phyloP scores from a whole-genome alignment of 2,888 invertebrate species.

The Junonia oenone region DNA sequence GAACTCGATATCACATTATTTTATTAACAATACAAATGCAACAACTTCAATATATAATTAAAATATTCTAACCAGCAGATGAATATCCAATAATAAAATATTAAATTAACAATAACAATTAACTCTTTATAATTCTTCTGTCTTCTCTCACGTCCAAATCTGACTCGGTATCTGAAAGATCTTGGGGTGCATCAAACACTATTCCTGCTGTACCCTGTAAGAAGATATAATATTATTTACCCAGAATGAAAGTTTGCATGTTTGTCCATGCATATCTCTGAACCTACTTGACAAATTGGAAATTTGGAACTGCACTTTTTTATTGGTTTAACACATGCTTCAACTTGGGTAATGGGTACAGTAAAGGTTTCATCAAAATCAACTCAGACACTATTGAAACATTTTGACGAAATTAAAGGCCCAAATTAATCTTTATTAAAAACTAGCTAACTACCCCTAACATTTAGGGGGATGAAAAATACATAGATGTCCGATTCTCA shows the following conservation, averaged over 20 bases:
- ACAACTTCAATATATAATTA: not conserved
- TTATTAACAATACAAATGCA: slow-evolving; percentile 18
- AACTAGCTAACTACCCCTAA: too few species aligned
- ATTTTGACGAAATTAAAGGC: too few species aligned
- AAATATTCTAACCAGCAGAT: slow-evolving; percentile 4
- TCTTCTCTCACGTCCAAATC: slow-evolving; percentile 51
- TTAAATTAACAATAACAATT: slow-evolving; percentile 13
- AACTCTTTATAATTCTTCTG: slow-evolving; percentile 35
- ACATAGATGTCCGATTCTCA: too few species aligned
- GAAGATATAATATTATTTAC: not conserved
- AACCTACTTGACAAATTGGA: not conserved
- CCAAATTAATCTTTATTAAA: too few species aligned
- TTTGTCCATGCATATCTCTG: too few species aligned
- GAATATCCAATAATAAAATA: slow-evolving; percentile 2
- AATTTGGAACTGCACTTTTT: too few species aligned
- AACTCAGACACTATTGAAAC: too few species aligned
- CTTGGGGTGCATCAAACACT: slow-evolving; percentile 39
- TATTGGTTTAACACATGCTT: too few species aligned
- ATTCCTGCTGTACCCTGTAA: slow-evolving; percentile 47
- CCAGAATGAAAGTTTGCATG: too few species aligned
- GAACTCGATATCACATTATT: slow-evolving; percentile 25
- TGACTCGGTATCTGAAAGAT: slow-evolving; percentile 60
- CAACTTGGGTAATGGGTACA: too few species aligned
- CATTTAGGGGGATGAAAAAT: too few species aligned
- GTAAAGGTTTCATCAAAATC: too few species aligned